Evolutionary conservation across 1,140 invertebrate genomes (phyloP).

Genomic region (Dendrolimus kikuchii): DNA sequence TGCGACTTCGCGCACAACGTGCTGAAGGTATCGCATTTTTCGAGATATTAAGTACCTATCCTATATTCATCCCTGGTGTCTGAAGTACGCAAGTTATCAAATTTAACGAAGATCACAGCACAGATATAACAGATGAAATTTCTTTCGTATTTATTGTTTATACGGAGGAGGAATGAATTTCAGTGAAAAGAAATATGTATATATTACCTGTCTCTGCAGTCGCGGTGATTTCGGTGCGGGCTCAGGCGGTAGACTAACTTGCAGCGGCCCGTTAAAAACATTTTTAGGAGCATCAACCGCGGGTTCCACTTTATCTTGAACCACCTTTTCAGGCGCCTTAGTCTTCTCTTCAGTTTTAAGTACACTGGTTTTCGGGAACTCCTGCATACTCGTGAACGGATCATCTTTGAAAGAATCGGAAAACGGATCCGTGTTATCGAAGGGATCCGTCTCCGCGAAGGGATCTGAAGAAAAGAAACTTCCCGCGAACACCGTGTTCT

Average conservation of each 20-base stretch:
- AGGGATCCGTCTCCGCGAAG: conserved; percentile 81
- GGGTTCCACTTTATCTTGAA: conserved; percentile 23
- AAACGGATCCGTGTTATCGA: conserved; percentile 78
- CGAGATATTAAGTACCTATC: too few relatives aligned
- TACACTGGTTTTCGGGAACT: conserved; percentile 48
- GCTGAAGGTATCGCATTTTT: too few relatives aligned
- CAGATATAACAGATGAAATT: too few relatives aligned
- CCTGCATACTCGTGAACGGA: conserved; percentile 73
- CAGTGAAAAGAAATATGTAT: too few relatives aligned
- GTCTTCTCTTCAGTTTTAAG: conserved; percentile 38
- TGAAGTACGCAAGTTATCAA: too few relatives aligned
- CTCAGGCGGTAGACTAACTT: conserved; percentile 79
- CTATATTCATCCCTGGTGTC: too few relatives aligned
- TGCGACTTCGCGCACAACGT: too few relatives aligned
- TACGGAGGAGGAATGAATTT: too few relatives aligned
- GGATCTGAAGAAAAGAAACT: conserved; percentile 74
- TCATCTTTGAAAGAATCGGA: conserved; percentile 74
- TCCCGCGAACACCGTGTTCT: conserved; percentile 27
- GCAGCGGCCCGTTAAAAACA: conserved; percentile 75
- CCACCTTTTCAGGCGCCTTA: conserved; percentile 27
- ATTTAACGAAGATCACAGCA: too few relatives aligned
- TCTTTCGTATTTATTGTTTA: too few relatives aligned
- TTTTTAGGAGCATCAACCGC: conserved; percentile 30
- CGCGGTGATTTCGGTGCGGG: conserved; percentile 63
- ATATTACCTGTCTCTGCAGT: conserved; percentile 54